These are phyloP conservation scores for Itoplectis maculator DNA, from an alignment of 2,888 invertebrate species.

Conservation along the genomic window DNA sequence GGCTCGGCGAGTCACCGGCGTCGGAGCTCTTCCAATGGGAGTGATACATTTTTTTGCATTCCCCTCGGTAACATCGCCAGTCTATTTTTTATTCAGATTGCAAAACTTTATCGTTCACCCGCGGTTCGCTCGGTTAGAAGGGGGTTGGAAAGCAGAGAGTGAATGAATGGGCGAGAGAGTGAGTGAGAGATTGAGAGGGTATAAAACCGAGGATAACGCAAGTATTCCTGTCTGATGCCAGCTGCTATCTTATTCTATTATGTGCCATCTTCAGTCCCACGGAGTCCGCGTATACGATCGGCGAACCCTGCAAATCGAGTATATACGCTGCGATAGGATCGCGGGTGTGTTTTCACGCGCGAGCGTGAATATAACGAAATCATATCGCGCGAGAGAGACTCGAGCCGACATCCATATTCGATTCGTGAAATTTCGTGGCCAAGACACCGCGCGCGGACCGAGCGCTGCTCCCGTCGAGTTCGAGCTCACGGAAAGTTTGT, in stretches of 20 bases:
- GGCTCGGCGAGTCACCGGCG: neutral
- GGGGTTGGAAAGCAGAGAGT: neutral
- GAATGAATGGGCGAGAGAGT: too few relatives aligned
- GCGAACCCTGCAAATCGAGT: constrained; percentile 9
- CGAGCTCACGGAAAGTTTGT: constrained; percentile 39
- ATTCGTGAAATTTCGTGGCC: constrained; percentile 20
- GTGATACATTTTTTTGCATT: neutral
- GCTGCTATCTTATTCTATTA: constrained; percentile 28
- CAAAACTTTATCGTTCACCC: neutral
- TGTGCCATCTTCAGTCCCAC: neutral
- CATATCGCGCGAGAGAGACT: constrained; percentile 17
- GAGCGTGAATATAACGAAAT: constrained; percentile 30
- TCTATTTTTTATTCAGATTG: neutral
- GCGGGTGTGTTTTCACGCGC: constrained; percentile 13
- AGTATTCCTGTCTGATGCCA: constrained; percentile 11
- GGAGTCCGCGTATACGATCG: neutral
- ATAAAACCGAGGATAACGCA: neutral
- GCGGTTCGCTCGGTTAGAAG: neutral
- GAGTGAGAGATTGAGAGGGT: neutral
- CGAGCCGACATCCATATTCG: constrained; percentile 47
- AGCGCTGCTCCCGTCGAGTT: neutral
- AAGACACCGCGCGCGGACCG: neutral
- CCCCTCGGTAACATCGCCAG: neutral
- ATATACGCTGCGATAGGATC: neutral
- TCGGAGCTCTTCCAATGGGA: neutral